Conservation (phyloP, 2,113 vertebrate species). For the Oncorhynchus masou region DNA sequence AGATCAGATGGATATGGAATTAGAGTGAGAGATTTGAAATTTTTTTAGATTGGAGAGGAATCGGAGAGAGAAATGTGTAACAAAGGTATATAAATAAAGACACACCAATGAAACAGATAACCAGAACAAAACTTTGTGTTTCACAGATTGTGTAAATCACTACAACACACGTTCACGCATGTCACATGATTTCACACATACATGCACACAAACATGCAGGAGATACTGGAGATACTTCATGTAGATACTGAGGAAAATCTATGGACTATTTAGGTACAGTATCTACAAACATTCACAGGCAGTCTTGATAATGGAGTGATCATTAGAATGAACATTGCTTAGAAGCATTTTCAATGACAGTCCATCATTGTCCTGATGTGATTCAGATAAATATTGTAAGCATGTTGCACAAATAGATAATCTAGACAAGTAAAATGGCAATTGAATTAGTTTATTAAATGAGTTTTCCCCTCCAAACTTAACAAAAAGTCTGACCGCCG, state of each 20-base stretch:
- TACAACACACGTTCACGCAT: too few species aligned
- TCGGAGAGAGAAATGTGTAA: slow-evolving; percentile 49
- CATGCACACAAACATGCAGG: too few species aligned
- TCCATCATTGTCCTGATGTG: background rate
- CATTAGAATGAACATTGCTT: background rate
- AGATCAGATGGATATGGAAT: background rate
- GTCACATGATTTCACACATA: too few species aligned
- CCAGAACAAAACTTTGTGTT: background rate
- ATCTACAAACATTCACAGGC: background rate
- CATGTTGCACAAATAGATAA: background rate
- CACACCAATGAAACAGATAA: background rate
- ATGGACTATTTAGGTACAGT: too few species aligned
- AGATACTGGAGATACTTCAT: too few species aligned
- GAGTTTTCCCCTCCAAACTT: background rate
- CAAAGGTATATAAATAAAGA: slow-evolving; percentile 59
- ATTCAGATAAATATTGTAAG: slow-evolving; percentile 3
- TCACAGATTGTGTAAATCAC: too few species aligned
- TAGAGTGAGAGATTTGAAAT: slow-evolving; percentile 29
- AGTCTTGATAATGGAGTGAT: background rate
- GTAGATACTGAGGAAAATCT: too few species aligned
- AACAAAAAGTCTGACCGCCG: background rate
- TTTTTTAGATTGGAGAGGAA: too few species aligned
- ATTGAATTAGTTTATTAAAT: slow-evolving; percentile 7
- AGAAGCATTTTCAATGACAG: slow-evolving; percentile 55
- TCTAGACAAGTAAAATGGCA: slow-evolving; percentile 6